phyloP scores from a whole-genome alignment of 2,888 invertebrate species.

The Serrognathus titanus region DNA sequence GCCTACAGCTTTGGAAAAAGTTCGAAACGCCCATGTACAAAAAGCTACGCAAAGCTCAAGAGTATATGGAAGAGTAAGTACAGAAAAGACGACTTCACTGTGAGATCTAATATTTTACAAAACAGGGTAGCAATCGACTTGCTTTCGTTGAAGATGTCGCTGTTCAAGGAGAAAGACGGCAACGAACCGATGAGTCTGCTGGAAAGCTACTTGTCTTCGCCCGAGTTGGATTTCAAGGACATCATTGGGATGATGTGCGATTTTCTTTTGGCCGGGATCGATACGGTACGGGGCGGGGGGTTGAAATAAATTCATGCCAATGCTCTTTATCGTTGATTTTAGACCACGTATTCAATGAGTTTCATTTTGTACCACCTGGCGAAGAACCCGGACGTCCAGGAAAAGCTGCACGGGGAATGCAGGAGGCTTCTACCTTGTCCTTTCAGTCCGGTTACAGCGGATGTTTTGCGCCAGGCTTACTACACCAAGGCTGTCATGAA shows the following conservation, averaged over 20 bases:
- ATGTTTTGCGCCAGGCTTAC: conserved; percentile 59
- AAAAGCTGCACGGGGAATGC: conserved; percentile 64
- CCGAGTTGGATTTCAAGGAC: conserved; percentile 71
- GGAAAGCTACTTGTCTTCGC: conserved; percentile 64
- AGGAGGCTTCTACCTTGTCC: conserved; percentile 53
- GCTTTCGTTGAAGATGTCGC: conserved; percentile 55
- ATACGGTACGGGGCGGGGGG: conserved; percentile 61
- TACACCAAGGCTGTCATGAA: conserved; percentile 80
- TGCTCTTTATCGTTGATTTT: conserved; percentile 32
- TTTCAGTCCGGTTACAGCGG: conserved; percentile 55
- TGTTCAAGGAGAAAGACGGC: conserved; percentile 47
- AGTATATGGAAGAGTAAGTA: conserved; percentile 65
- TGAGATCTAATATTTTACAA: background rate
- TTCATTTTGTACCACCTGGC: conserved; percentile 80
- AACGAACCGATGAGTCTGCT: conserved; percentile 49
- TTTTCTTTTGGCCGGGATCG: conserved; percentile 80
- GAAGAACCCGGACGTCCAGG: conserved; percentile 64
- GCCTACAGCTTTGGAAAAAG: conserved; percentile 65
- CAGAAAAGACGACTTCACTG: conserved; percentile 1
- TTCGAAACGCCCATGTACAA: conserved; percentile 71
- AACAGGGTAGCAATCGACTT: conserved; percentile 63
- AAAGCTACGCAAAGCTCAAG: conserved; percentile 64
- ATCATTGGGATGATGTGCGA: conserved; percentile 82
- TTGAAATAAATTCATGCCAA: background rate
- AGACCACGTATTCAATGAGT: conserved; percentile 75